Base-by-base conservation (phyloP, 2,113 vertebrate genomes). In the Phyllostomus discolor region DNA sequence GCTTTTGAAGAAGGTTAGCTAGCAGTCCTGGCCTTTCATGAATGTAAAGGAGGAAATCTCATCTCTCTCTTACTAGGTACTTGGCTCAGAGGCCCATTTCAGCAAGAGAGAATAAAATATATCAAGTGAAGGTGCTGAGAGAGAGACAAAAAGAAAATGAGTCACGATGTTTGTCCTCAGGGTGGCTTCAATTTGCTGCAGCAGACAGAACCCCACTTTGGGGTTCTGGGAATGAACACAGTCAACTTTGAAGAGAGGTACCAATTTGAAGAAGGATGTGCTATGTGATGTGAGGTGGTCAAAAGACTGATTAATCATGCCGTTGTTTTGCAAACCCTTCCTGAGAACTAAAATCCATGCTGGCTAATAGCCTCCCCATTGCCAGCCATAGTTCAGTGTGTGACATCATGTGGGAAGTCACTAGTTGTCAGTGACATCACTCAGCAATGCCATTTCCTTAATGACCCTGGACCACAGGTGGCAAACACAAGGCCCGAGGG, bases 1-100 rank as follows among this genome's bases (percentile, higher is more conserved):
- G 66, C 88, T 97, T 81, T 94, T 88, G 33, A 86, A 83, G 59
- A 84, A 69, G 59, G 76, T 95, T 91, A 81, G 95, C 59, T 80
- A 80, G 87, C 54, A 89, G 52, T 76, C 31, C 57, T 41, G 73
- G 73, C 70, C 80, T 54, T 88, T 92, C 2, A 67, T 75, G 79
- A 76, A 87, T 62, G 31, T 38, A 67, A 80, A 43, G 64, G 86
- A 94, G 48, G 33, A 66, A 31, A 35, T 31, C 62, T 72, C 81
- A 85, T 79, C n/a, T 64, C 70, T 92, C 62, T 76, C 41, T 35
- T 5, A 35, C 19, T 59, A n/a, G 73, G 46, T 72, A 26, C 78
- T 91, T 88, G 75, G 57, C 54, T 80, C 50, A 52, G 76, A 96
- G 52, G 59, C 64, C 59, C 50, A 82, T 83, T 94, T 89, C 22